Base-by-base conservation (phyloP, 2,113 vertebrate genomes). In the Myotis brandtii region DNA sequence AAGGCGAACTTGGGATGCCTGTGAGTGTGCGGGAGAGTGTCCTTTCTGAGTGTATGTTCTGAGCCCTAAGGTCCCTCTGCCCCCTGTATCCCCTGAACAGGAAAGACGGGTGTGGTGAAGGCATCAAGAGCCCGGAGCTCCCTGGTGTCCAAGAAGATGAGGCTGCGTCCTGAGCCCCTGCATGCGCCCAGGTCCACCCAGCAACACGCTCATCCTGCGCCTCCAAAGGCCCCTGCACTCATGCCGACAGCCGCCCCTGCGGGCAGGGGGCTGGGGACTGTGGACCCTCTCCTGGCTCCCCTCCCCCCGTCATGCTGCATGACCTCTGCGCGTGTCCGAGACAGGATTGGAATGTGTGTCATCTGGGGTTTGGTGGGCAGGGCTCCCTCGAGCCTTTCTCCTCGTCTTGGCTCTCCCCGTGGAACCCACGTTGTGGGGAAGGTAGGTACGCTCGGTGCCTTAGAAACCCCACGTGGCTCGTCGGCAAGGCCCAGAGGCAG, bases 81-180 rank as follows among this genome's bases (percentile, higher is more conserved):
- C 34, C 54, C 67, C 77, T 34, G 69, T 91, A 23, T 96, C 67
- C 73, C 90, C 96, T 86, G 23, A 92, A 86, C 10, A 99, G 98
- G 97, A 98, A 99, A 86, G 98, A 99, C 94, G 98, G 96, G 2
- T 98, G 97, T 96, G 97, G 98, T 40, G 98, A 99, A 95, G 98
- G 92, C 9, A 70, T 96, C 52, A 97, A 98, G 93, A 98, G 98
- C 93, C 94, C 97, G 0, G 98, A 99, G 86, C 98, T 99, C 85
- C 98, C 98, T 0, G 97, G 98, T 0, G 98, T 99, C 82, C 96
- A 98, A 25, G 99, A 99, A 91, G 98, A 99, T 0, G 98, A 99
- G 95, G 94, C 98, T 20, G 88, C 98, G 0, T 98, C 98, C 93
- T 99, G 98, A 99, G 97, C 66, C 88, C n/a, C n/a, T 20, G 48